Evolutionary conservation across 2,797 vertebrate genomes (phyloP).

Genomic region (Coregonus sp.): DNA sequence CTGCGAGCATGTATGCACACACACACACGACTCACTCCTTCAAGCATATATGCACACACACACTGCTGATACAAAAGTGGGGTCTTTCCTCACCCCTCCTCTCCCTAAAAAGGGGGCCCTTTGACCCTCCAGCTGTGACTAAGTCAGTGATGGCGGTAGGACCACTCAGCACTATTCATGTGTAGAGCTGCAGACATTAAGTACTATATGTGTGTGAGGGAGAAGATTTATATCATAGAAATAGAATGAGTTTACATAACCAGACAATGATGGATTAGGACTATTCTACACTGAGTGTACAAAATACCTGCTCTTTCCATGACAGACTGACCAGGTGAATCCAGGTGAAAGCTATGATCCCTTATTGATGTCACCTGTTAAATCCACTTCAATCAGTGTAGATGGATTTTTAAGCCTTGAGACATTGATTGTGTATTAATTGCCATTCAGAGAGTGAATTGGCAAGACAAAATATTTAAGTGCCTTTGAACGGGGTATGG

Average conservation of each 20-base stretch:
- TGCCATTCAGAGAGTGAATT: no score
- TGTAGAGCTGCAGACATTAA: not conserved
- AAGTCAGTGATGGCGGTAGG: no score
- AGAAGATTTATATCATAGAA: not conserved
- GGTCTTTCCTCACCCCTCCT: conserved; percentile 6
- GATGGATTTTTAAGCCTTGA: no score
- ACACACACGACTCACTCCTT: conserved; percentile 15
- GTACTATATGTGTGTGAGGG: not conserved
- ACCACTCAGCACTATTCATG: not conserved
- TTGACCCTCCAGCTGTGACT: conserved; percentile 24
- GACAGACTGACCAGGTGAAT: no score
- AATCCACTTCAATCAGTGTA: no score
- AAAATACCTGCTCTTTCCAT: no score
- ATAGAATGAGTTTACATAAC: not conserved
- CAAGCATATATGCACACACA: not conserved
- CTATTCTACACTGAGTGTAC: not conserved
- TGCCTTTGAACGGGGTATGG: no score
- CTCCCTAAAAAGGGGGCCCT: not conserved
- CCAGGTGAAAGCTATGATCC: no score
- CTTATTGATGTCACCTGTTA: no score
- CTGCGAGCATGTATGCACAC: not conserved
- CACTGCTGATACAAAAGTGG: conserved; percentile 12
- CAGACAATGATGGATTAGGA: not conserved
- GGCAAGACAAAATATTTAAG: no score
- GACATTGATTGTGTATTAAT: no score